A percentile compares a stretch with the other conserved stretches of the same genome.
Evolutionary conservation across 2,888 invertebrate species (phyloP).

Genomic region (Steinernema carpocapsae): DNA sequence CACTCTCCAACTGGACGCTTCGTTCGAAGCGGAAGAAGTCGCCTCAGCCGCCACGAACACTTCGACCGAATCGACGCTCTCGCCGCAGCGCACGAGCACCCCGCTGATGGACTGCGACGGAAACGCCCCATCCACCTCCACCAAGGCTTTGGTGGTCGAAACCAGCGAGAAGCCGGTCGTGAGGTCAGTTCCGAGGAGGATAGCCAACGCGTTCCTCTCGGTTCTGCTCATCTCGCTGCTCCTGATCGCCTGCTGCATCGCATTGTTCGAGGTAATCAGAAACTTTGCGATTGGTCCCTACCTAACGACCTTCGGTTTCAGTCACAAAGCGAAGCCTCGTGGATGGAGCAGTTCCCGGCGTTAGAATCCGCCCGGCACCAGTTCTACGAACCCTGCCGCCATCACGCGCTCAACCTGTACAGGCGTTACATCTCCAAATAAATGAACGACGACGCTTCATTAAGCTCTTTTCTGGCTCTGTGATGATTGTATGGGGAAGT

Average conservation of each 20-base stretch:
- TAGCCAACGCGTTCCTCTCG: slow-evolving; percentile 39
- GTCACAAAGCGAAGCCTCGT: slow-evolving; percentile 13
- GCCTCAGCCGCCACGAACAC: slow-evolving; percentile 17
- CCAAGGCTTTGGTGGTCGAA: neutral
- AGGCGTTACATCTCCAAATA: slow-evolving; percentile 20
- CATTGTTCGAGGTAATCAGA: slow-evolving; percentile 42
- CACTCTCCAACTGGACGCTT: slow-evolving; percentile 7
- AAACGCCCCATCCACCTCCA: neutral
- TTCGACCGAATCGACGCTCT: neutral
- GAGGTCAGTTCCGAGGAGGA: neutral
- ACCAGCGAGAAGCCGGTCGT: neutral
- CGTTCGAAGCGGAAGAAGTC: slow-evolving; percentile 5
- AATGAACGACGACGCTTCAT: slow-evolving; percentile 1
- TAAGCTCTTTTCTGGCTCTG: slow-evolving; percentile 16
- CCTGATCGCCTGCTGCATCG: slow-evolving; percentile 36
- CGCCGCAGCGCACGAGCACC: slow-evolving; percentile 15
- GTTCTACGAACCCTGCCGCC: slow-evolving; percentile 16
- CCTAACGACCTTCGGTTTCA: neutral
- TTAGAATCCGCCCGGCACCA: slow-evolving; percentile 7
- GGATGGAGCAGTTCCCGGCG: slow-evolving; percentile 8
- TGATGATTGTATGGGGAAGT: slow-evolving; percentile 17
- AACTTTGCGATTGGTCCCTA: neutral
- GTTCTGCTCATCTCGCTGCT: slow-evolving; percentile 39
- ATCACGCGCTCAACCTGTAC: slow-evolving; percentile 1
- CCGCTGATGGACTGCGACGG: slow-evolving; percentile 2